phyloP scores from a whole-genome alignment of 2,113 vertebrate species.

The Pelvicachromis taeniatus region DNA sequence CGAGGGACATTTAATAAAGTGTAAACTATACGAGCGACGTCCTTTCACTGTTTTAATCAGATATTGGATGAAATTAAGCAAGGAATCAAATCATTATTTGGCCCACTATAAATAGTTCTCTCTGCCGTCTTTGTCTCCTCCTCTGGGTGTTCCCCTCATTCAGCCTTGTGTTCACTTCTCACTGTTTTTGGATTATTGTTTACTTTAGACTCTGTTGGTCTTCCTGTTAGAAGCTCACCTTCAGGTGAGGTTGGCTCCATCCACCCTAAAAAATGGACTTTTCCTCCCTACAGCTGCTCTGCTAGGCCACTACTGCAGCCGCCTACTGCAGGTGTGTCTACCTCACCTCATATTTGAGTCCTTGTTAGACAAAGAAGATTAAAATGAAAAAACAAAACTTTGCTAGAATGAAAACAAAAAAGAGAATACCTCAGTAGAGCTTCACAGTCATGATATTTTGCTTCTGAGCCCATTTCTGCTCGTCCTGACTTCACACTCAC shows the following conservation, averaged over 20 bases:
- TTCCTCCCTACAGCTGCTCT: background rate
- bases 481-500: background rate
- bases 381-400: background rate
- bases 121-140: background rate
- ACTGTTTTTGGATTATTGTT: no score
- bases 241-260: background rate
- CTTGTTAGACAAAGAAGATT: background rate
- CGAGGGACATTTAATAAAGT: background rate
- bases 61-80: background rate
- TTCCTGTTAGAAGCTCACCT: background rate
- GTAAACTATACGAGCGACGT: no score
- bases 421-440: background rate
- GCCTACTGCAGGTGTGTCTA: background rate
- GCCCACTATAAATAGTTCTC: background rate
- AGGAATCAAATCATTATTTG: background rate
- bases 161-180: no score
- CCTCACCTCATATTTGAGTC: background rate
- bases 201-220: background rate
- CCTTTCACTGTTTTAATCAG: no score
- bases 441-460: background rate
- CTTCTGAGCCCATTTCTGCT: background rate
- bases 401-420: background rate
- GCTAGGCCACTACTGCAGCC: background rate
- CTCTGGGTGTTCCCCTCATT: no score
- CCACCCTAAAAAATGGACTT: rapidly evolving